Evolutionary conservation across 2,888 invertebrate species (phyloP).

Genomic region (Celastrina argiolus): DNA sequence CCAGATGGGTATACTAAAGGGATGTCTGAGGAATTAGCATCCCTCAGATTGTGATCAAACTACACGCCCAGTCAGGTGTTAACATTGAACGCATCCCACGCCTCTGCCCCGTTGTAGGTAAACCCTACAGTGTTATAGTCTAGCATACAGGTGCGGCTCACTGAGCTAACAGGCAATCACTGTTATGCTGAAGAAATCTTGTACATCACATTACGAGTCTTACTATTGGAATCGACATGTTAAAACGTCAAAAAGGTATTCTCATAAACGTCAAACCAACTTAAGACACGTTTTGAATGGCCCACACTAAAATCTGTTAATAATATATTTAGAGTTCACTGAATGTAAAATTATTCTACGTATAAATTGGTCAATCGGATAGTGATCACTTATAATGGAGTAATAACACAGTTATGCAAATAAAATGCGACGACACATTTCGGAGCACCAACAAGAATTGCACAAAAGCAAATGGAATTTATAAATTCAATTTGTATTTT

Average conservation of each 20-base stretch:
- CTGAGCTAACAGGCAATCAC: neutral
- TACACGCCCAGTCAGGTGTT: conserved; percentile 1
- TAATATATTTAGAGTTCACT: too few relatives aligned
- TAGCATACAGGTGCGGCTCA: neutral
- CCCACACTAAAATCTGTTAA: too few relatives aligned
- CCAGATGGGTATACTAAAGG: neutral
- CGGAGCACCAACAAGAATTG: neutral
- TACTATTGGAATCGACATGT: too few relatives aligned
- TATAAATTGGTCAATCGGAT: too few relatives aligned
- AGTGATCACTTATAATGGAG: too few relatives aligned
- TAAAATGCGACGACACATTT: neutral
- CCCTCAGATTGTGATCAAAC: conserved; percentile 1
- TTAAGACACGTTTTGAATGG: too few relatives aligned
- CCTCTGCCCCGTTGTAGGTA: neutral
- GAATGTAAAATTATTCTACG: too few relatives aligned
- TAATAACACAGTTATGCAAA: too few relatives aligned
- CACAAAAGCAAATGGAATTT: neutral
- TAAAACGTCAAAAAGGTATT: too few relatives aligned
- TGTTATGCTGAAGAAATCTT: too few relatives aligned
- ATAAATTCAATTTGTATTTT: conserved; percentile 5
- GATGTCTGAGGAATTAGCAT: conserved; percentile 4
- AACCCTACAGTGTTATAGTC: neutral
- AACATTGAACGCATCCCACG: neutral
- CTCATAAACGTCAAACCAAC: too few relatives aligned
- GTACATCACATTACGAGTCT: too few relatives aligned